phyloP scores from a whole-genome alignment of 2,797 vertebrate species.

The Heteromormyrus szaboi region DNA sequence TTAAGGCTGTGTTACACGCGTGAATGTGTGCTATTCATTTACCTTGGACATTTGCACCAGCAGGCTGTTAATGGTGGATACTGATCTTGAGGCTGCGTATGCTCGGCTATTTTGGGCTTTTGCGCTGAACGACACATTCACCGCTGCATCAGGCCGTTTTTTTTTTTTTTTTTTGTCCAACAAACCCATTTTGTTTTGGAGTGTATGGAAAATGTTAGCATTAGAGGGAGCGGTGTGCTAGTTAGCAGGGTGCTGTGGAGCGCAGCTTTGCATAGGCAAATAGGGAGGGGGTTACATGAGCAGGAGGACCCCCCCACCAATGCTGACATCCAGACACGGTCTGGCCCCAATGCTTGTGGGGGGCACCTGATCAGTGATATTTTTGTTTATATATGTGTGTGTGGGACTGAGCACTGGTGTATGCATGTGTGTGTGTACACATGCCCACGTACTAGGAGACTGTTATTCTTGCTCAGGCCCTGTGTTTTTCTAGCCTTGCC shows the following conservation, averaged over 20 bases:
- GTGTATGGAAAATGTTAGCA: background rate
- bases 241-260: background rate
- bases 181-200: background rate
- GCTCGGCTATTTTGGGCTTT: background rate
- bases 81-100: background rate
- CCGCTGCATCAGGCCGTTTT: background rate
- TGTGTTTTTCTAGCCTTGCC: background rate
- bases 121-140: background rate
- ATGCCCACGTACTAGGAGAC: conserved; percentile 22
- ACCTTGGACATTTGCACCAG: background rate
- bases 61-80: background rate
- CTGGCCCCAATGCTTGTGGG: background rate
- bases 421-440: conserved; percentile 4
- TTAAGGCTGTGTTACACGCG: background rate
- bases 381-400: background rate
- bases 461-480: background rate
- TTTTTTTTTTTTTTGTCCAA: background rate
- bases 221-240: background rate
- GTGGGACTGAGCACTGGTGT: conserved; percentile 24
- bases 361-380: conserved; percentile 3
- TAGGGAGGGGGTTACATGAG: background rate
- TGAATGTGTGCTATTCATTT: background rate
- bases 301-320: background rate
- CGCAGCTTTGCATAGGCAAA: background rate
- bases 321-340: background rate